Conservation (phyloP, 2,113 vertebrate genomes). For the Acinonyx jubatus region DNA sequence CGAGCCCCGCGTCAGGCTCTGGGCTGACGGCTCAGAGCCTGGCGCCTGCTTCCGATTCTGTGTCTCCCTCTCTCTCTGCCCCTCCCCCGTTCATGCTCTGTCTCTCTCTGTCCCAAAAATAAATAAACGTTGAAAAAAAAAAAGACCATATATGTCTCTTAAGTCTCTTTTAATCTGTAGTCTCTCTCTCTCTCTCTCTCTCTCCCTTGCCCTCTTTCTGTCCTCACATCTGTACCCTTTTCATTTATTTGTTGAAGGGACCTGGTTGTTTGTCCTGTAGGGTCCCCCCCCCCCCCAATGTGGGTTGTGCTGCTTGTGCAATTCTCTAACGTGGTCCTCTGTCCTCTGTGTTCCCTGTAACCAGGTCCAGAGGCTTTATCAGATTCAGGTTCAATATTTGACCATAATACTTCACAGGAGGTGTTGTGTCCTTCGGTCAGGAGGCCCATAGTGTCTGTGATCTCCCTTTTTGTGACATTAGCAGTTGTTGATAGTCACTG, state of each 20-base stretch:
- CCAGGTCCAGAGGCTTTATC: constrained; percentile 7
- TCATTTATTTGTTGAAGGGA: neutral
- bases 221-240: neutral
- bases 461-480: neutral
- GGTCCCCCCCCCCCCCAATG: neutral
- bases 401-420: neutral
- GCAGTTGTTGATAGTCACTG: neutral
- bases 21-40: too few relatives aligned
- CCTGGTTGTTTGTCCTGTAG: neutral
- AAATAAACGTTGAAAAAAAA: too few relatives aligned
- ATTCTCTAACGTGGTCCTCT: neutral
- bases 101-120: too few relatives aligned
- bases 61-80: too few relatives aligned
- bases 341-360: constrained; percentile 7
- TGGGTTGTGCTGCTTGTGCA: neutral
- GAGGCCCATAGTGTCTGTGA: neutral
- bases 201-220: rapidly evolving
- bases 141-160: neutral
- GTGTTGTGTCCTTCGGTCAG: neutral
- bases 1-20: too few relatives aligned
- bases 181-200: neutral
- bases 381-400: neutral
- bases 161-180: neutral
- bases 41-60: too few relatives aligned
- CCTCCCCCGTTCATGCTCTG: too few relatives aligned